Percentiles rank a stretch among this genome's conserved stretches.
These are phyloP conservation scores for Eumacrocentrus americanus DNA, from an alignment of 2,888 invertebrate species.

Conservation along the genomic window DNA sequence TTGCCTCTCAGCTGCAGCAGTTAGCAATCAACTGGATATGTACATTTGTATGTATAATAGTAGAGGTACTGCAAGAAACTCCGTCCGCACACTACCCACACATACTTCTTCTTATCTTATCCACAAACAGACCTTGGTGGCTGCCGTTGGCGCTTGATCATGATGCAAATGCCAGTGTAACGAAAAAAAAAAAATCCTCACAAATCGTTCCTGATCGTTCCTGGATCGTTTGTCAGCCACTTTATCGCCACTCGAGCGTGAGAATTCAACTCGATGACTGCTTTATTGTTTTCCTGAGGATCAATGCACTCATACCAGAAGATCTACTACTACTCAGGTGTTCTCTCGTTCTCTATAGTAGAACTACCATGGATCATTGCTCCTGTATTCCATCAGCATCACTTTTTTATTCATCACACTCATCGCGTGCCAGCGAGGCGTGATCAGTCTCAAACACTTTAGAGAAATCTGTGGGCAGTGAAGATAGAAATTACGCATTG, in stretches of 20 bases:
- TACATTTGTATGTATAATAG: background rate
- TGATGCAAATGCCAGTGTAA: background rate
- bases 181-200: background rate
- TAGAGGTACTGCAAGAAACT: background rate
- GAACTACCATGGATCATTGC: background rate
- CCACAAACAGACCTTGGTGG: background rate
- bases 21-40: no score
- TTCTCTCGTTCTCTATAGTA: background rate
- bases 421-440: conserved; percentile 13
- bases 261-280: background rate
- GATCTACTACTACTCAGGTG: background rate
- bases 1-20: no score
- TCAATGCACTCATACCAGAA: background rate
- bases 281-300: background rate
- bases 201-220: background rate
- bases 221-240: background rate
- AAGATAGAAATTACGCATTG: conserved; percentile 17
- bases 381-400: background rate
- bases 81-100: background rate
- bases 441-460: conserved; percentile 15
- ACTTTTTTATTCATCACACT: background rate
- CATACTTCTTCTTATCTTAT: background rate
- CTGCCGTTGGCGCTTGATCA: background rate
- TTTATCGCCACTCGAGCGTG: background rate
- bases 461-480: conserved; percentile 13